Evolutionary conservation across 2,113 vertebrate genomes (phyloP).

Genomic region (Apistogramma diplotaenia): DNA sequence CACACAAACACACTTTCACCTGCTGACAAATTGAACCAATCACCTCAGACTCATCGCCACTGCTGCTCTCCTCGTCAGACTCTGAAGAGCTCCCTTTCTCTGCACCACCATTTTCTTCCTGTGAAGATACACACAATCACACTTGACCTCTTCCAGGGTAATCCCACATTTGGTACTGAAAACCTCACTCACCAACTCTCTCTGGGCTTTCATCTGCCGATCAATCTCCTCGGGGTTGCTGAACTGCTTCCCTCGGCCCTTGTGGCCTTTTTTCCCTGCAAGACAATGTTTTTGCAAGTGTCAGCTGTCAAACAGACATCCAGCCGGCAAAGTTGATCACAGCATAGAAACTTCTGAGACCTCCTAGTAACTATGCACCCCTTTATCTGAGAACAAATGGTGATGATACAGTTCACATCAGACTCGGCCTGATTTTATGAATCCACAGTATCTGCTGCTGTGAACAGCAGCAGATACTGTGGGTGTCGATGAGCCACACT

Average conservation of each 20-base stretch:
- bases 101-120: slow-evolving; percentile 71
- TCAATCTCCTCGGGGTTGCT: slow-evolving; percentile 84
- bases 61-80: slow-evolving; percentile 79
- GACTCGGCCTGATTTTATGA: neutral
- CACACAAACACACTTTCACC: neutral
- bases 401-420: neutral
- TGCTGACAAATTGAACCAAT: slow-evolving; percentile 5
- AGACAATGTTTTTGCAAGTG: neutral
- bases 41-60: slow-evolving; percentile 77
- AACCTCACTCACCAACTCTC: slow-evolving; percentile 67
- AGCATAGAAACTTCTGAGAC: neutral
- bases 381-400: neutral
- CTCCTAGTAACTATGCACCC: neutral
- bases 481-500: slow-evolving; percentile 12
- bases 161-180: neutral
- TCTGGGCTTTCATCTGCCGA: slow-evolving; percentile 79
- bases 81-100: slow-evolving; percentile 63
- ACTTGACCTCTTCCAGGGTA: neutral
- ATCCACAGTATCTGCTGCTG: neutral
- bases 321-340: neutral
- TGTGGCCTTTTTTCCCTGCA: slow-evolving; percentile 80
- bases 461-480: neutral
- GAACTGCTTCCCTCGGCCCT: slow-evolving; percentile 82
- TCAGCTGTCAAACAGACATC: neutral
- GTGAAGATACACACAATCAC: neutral